Evolutionary conservation across 2,797 vertebrate genomes (phyloP), one percentile per base, ranked within the genome.

Genomic region (Yasuhikotakia modesta): DNA sequence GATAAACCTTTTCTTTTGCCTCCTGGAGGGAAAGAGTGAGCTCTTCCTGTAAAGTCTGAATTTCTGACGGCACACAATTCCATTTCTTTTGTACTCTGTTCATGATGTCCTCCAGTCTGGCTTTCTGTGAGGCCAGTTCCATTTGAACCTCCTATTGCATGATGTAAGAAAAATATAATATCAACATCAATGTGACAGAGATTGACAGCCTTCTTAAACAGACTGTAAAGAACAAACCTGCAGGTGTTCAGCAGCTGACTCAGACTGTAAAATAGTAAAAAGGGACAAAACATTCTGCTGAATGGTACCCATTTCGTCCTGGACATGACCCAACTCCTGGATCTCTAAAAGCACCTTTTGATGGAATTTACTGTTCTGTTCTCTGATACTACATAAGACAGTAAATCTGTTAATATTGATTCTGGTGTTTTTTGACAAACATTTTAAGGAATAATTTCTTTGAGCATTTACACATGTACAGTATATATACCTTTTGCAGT

Each of bases 1-100:
- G 5, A 16, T 13, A 64, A 94, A 98, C 97, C 95, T 94, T 94
- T 68, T 94, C 92, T 70, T 96, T 94, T 2, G 92, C 73, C 83
- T 91, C 92, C 80, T 92, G 90, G 17, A 97, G 61, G 0, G 87
- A 88, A 64, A 85, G 80, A 50, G 91, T 91, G 85, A 93, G 93
- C 4, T 93, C 91, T 53, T 94, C 90, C 69, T 94, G 32, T 64
- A 87, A 89, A 1, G 81, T 84, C 72, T 87, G 86, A 0, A 97
- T 88, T 76, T 96, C 95, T 45, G 87, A 78, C 4, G 96, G 95
- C 24, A 95, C 87, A 77, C 92, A 87, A 5, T 85, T 82, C 52
- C 93, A 93, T 76, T 88, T 92, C 74, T 89, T 92, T 69, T 76
- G 88, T 27, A 94, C 85, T 17, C 87, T 84, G 35, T 94, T 92